phyloP scores from a whole-genome alignment of 2,797 vertebrate genomes.

The Amblyraja radiata region DNA sequence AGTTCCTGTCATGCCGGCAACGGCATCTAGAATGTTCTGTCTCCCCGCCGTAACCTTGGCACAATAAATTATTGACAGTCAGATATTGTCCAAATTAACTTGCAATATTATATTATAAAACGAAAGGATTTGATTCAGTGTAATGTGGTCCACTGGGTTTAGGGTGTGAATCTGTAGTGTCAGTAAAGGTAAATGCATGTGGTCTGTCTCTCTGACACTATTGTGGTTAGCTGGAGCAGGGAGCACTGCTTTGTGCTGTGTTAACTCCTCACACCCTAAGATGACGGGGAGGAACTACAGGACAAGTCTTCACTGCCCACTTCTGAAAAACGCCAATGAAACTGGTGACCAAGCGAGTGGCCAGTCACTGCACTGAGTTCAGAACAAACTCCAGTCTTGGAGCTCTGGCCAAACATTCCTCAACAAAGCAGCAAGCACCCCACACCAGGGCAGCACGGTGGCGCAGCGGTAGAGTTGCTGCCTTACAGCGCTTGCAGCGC shows the following conservation, averaged over 20 bases:
- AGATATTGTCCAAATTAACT: constrained; percentile 42
- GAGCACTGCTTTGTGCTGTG: neutral
- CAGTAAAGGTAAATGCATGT: constrained; percentile 39
- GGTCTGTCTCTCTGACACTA: constrained; percentile 29
- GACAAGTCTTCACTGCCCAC: neutral
- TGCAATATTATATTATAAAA: neutral
- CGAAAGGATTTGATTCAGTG: constrained; percentile 41
- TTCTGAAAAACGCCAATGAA: neutral
- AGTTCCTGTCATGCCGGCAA: constrained; percentile 56
- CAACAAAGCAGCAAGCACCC: neutral
- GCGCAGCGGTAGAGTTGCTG: no score
- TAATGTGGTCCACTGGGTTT: constrained; percentile 26
- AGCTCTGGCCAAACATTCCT: neutral
- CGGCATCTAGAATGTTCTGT: constrained; percentile 68
- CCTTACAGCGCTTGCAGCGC: no score
- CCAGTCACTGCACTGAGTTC: no score
- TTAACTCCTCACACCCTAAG: neutral
- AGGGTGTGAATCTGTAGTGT: constrained; percentile 41
- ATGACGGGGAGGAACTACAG: neutral
- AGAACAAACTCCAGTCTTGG: no score
- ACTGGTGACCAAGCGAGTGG: neutral
- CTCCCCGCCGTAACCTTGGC: constrained; percentile 78
- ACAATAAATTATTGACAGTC: constrained; percentile 43
- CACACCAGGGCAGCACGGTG: neutral
- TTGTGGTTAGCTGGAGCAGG: neutral